phyloP scores from a whole-genome alignment of 1,140 invertebrate genomes.

The Marisa cornuarietis region DNA sequence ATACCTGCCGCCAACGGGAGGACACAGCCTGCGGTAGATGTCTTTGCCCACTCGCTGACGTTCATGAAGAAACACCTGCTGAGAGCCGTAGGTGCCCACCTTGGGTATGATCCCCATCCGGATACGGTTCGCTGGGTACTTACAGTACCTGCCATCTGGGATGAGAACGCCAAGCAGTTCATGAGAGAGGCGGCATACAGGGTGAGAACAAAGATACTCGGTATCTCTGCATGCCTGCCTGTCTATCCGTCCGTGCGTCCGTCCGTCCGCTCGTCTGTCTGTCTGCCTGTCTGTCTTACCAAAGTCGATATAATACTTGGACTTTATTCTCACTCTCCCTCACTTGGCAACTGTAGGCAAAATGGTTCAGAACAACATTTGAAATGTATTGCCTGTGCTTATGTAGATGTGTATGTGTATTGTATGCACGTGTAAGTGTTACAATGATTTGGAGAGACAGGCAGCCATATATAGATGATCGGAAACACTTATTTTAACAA shows the following conservation, averaged over 20 bases:
- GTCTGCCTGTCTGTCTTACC: background rate
- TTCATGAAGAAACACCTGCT: conserved; percentile 56
- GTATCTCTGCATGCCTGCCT: background rate
- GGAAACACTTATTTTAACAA: no score
- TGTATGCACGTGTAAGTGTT: no score
- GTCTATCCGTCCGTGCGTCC: background rate
- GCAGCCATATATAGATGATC: no score
- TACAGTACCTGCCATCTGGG: conserved; percentile 61
- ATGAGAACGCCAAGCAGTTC: conserved; percentile 62
- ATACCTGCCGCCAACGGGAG: conserved; percentile 56
- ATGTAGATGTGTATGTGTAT: no score
- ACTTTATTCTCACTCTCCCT: background rate
- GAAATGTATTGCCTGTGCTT: no score
- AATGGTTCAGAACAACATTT: no score
- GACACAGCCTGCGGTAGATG: conserved; percentile 51
- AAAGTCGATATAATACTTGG: background rate
- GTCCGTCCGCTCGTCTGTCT: background rate
- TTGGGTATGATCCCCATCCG: conserved; percentile 54
- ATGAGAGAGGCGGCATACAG: conserved; percentile 59
- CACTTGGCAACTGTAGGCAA: background rate
- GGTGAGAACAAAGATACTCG: conserved; percentile 34
- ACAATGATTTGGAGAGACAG: no score
- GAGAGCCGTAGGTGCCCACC: conserved; percentile 41
- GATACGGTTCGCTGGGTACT: conserved; percentile 58
- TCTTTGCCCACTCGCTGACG: conserved; percentile 55